Base-by-base conservation (phyloP, 2,113 vertebrate species). In the Myodes glareolus region DNA sequence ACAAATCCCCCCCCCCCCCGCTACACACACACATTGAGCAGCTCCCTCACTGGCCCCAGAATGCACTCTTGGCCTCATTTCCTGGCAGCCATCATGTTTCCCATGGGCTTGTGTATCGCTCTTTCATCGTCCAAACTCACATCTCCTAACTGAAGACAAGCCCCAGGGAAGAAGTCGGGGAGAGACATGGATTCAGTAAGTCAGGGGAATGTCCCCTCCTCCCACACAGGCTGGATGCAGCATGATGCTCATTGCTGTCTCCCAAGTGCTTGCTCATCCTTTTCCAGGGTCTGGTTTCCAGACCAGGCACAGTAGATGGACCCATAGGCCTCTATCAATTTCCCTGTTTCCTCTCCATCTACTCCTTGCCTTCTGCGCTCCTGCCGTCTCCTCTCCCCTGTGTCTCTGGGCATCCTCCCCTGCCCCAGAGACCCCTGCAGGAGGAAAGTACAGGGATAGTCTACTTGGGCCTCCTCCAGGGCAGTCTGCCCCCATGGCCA, bases 1-100 rank as follows among this genome's bases (percentile, higher is more conserved):
- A 65, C 61, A 33, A 16, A 29, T 16, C 0, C n/a, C 1, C 7
- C 12, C 25, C 21, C 13, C 33, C 0, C 0, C 50, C 55, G 9
- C 55, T 52, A n/a, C 11, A 9, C 25, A 47, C 31, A 72, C 6
- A 23, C 0, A 31, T 12, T 12, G 19, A 78, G 0, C 16, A 16
- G 39, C 42, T 19, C 77, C 52, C 29, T 36, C 47, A 29, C 77
- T 23, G 77, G 47, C 77, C 77, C 45, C 76, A 19, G 31, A 23
- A 52, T 36, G 31, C 29, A 9, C 58, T 39, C 23, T 67, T 0
- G 31, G 14, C 23, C n/a, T 3, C 0, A 3, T 36, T 61, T 90
- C 70, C 94, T 14, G 72, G 33, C 90, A 52, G 47, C 31, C 39
- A 63, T 16, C 0, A 23, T 4, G 27, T 45, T 89, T 81, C 61